Percentiles rank a stretch among this genome's conserved stretches.
phyloP scores from a whole-genome alignment of 1,140 invertebrate species.

The Ooceraea biroi region DNA sequence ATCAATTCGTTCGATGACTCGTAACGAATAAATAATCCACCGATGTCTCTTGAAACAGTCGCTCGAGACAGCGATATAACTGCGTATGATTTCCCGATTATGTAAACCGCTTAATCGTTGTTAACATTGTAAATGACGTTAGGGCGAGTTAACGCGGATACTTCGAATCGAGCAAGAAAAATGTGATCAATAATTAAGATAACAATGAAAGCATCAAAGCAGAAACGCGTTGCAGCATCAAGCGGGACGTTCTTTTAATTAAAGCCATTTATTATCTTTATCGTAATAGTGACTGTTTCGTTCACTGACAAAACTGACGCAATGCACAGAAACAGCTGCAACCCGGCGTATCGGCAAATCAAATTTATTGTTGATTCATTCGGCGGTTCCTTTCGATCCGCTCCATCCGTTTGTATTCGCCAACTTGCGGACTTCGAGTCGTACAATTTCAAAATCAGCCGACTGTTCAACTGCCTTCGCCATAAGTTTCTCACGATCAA shows the following conservation, averaged over 20 bases:
- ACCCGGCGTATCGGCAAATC: background rate
- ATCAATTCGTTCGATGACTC: conserved; percentile 10
- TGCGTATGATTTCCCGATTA: conserved; percentile 25
- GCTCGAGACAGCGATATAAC: background rate
- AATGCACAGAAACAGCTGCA: conserved; percentile 23
- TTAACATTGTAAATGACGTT: conserved; percentile 43
- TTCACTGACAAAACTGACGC: conserved; percentile 21
- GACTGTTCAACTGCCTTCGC: background rate
- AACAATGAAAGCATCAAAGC: conserved; percentile 32
- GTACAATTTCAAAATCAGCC: conserved; percentile 28
- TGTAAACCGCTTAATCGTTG: conserved; percentile 12
- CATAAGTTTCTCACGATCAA: conserved; percentile 15
- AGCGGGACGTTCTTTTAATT: conserved; percentile 10
- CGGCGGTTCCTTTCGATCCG: conserved; percentile 7
- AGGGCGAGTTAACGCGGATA: background rate
- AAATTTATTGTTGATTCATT: conserved; percentile 22
- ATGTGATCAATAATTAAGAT: conserved; percentile 29
- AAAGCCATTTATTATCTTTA: conserved; percentile 44
- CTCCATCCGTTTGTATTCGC: too few relatives aligned
- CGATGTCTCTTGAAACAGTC: background rate
- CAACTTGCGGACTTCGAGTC: background rate
- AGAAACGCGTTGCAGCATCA: background rate
- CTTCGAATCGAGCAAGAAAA: conserved; percentile 7
- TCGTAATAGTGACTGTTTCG: conserved; percentile 1
- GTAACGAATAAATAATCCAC: conserved; percentile 30